Conservation (phyloP, 2,888 invertebrate species). For the Sminthurides aquaticus region DNA sequence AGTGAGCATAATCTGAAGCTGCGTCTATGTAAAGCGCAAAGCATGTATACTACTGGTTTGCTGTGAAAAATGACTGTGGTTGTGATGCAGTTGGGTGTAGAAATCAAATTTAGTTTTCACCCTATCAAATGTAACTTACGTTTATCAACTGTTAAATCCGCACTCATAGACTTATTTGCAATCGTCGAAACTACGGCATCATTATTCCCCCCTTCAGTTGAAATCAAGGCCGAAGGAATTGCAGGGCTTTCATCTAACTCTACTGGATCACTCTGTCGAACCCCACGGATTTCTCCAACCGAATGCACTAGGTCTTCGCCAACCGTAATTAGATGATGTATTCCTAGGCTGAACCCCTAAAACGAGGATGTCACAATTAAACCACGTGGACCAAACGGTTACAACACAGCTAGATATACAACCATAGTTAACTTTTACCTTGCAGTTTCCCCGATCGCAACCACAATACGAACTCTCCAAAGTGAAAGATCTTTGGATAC, state of each 20-base stretch:
- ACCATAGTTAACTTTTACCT: too few relatives aligned
- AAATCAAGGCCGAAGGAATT: too few relatives aligned
- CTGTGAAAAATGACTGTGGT: not conserved
- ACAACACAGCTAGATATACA: too few relatives aligned
- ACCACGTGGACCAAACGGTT: too few relatives aligned
- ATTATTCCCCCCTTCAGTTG: too few relatives aligned
- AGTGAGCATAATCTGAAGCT: too few relatives aligned
- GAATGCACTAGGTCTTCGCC: conserved; percentile 63
- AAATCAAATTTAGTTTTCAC: too few relatives aligned
- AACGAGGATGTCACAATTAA: not conserved
- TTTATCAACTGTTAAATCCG: not conserved
- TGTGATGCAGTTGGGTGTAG: not conserved
- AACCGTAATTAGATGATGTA: conserved; percentile 60
- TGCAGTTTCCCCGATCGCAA: conserved; percentile 66
- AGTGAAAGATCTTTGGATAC: conserved; percentile 67
- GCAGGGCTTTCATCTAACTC: too few relatives aligned
- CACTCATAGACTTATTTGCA: not conserved
- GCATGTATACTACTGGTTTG: not conserved
- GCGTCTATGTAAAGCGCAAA: too few relatives aligned
- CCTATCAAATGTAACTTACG: too few relatives aligned
- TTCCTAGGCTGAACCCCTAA: conserved; percentile 59
- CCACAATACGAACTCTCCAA: conserved; percentile 83
- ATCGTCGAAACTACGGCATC: too few relatives aligned
- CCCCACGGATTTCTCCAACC: conserved; percentile 46
- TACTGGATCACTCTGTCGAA: too few relatives aligned